phyloP scores from a whole-genome alignment of 2,888 invertebrate species.

The Didymodactylos carnosus region DNA sequence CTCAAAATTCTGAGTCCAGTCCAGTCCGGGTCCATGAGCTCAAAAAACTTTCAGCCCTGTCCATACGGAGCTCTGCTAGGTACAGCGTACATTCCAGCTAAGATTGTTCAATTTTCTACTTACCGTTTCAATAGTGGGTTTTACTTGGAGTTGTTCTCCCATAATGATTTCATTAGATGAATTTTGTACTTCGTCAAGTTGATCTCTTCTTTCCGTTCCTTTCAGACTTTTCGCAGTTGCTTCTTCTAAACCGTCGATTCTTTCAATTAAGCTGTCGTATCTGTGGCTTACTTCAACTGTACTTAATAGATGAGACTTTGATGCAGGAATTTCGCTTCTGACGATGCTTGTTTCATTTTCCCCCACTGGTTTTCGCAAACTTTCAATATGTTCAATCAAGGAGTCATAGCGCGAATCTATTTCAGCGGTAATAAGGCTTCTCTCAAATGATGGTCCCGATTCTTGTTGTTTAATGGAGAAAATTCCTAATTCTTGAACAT shows the following conservation, averaged over 20 bases:
- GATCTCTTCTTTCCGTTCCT: neutral
- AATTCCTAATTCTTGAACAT: too few relatives aligned
- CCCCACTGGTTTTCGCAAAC: neutral
- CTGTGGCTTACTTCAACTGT: neutral
- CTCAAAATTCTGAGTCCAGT: too few relatives aligned
- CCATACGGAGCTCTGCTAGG: too few relatives aligned
- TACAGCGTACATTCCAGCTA: too few relatives aligned
- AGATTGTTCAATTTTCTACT: too few relatives aligned
- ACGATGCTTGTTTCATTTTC: neutral
- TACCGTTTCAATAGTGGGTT: neutral
- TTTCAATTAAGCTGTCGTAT: neutral
- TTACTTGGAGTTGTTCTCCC: too few relatives aligned
- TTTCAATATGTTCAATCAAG: neutral
- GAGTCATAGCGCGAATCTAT: neutral
- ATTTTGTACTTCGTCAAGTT: neutral
- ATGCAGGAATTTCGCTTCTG: neutral
- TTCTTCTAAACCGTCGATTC: neutral
- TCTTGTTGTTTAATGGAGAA: too few relatives aligned
- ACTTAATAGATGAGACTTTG: neutral
- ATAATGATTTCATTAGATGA: too few relatives aligned
- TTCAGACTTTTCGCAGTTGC: neutral
- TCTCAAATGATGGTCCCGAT: too few relatives aligned
- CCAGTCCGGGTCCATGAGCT: too few relatives aligned
- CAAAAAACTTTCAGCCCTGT: too few relatives aligned
- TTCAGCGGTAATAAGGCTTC: too few relatives aligned